Percentiles rank a stretch among this genome's conserved stretches.
Conservation (phyloP, 2,888 invertebrate genomes). For the Cheilosia urbana region DNA sequence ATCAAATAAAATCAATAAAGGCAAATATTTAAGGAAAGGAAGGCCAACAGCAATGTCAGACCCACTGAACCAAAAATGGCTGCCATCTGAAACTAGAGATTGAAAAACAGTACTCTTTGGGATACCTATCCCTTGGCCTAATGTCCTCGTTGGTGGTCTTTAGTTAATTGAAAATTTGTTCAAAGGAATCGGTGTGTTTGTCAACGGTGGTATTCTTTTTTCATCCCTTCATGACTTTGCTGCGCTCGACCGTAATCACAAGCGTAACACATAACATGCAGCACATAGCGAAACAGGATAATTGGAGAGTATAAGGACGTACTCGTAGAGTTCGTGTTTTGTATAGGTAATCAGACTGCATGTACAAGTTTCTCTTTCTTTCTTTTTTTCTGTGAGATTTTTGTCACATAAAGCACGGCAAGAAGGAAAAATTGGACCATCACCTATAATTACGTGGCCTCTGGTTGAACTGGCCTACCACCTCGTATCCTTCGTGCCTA, state of each 20-base stretch:
- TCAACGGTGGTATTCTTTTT: conserved; percentile 21
- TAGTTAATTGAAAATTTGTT: conserved; percentile 55
- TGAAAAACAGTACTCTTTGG: conserved; percentile 27
- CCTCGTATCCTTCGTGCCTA: conserved; percentile 48
- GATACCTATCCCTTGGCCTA: conserved; percentile 48
- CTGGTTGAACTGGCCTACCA: conserved; percentile 53
- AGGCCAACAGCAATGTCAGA: conserved; percentile 54
- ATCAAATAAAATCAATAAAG: conserved; percentile 58
- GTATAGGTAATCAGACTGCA: conserved; percentile 67
- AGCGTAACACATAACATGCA: conserved; percentile 46
- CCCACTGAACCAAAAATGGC: conserved; percentile 47
- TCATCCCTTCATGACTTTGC: conserved; percentile 6
- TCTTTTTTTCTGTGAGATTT: conserved; percentile 30
- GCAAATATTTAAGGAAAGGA: conserved; percentile 43
- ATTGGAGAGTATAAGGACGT: conserved; percentile 69
- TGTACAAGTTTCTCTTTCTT: not conserved
- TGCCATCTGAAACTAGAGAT: not conserved
- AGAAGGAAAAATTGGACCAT: conserved; percentile 72
- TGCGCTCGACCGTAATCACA: conserved; percentile 51
- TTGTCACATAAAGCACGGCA: conserved; percentile 62
- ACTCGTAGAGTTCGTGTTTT: conserved; percentile 56
- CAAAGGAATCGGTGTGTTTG: conserved; percentile 23
- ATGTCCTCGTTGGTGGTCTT: conserved; percentile 38
- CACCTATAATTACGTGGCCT: conserved; percentile 71
- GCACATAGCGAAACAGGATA: conserved; percentile 54